Conservation (phyloP, 2,888 invertebrate species). For the Plagodis dolabraria region DNA sequence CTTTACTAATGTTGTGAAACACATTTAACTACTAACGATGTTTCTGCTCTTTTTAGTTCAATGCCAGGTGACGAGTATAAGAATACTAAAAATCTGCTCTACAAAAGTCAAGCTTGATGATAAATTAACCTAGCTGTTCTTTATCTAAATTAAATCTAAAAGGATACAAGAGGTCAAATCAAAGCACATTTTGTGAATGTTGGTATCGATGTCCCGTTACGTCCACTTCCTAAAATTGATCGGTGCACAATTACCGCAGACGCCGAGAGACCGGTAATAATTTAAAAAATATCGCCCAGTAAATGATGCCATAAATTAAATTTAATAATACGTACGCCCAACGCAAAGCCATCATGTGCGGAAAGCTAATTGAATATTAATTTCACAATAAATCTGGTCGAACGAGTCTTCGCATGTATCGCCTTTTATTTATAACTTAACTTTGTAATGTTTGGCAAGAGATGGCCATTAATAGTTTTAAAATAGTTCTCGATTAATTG, state of each 20-base stretch:
- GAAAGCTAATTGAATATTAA: slow-evolving; percentile 85
- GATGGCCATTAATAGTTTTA: slow-evolving; percentile 49
- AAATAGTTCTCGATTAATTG: slow-evolving; percentile 52
- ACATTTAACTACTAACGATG: too few relatives aligned
- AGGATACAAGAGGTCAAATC: slow-evolving; percentile 15
- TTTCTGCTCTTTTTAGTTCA: too few relatives aligned
- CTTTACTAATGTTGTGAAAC: too few relatives aligned
- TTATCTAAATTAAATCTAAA: slow-evolving; percentile 27
- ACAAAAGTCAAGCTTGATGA: slow-evolving; percentile 9
- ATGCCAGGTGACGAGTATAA: too few relatives aligned
- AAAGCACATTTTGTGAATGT: slow-evolving; percentile 18
- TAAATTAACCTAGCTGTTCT: slow-evolving; percentile 11
- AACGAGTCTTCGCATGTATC: slow-evolving; percentile 62
- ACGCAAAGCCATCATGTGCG: slow-evolving; percentile 79
- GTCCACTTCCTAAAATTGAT: slow-evolving; percentile 60
- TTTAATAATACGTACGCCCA: slow-evolving; percentile 83
- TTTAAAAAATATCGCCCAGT: slow-evolving; percentile 79
- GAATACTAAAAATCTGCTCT: neutral
- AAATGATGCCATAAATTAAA: slow-evolving; percentile 83
- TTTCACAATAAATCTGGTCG: slow-evolving; percentile 80
- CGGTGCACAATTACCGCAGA: slow-evolving; percentile 67
- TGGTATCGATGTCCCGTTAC: slow-evolving; percentile 37
- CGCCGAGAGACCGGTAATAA: slow-evolving; percentile 73
- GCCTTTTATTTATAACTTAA: slow-evolving; percentile 75
- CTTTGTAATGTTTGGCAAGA: slow-evolving; percentile 55